Conservation (phyloP, 2,888 invertebrate genomes). For the Monopis laevigella region DNA sequence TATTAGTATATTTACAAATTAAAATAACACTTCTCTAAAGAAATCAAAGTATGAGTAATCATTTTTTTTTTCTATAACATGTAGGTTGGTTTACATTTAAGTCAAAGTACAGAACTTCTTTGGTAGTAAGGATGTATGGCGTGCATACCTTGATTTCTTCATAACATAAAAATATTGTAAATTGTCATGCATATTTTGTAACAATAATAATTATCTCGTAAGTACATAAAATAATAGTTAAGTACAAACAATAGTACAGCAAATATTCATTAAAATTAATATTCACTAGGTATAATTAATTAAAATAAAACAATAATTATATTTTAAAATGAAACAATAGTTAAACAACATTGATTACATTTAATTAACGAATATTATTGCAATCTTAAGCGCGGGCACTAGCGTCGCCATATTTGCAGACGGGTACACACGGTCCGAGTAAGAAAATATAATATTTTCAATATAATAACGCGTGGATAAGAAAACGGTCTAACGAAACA, state of each 20-base stretch:
- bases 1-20: conserved; percentile 11
- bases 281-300: conserved; percentile 20
- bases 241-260: conserved; percentile 17
- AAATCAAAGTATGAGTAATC: conserved; percentile 11
- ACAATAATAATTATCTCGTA: conserved; percentile 8
- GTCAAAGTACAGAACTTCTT: conserved; percentile 1
- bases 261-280: conserved; percentile 16
- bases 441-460: conserved; percentile 67
- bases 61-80: too few relatives aligned
- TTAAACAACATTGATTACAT: conserved; percentile 27
- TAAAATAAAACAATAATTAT: conserved; percentile 11
- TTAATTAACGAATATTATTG: conserved; percentile 30
- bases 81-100: too few relatives aligned
- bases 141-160: conserved; percentile 2
- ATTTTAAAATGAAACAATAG: conserved; percentile 24
- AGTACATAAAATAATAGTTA: conserved; percentile 17
- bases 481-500: conserved; percentile 47
- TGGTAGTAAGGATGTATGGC: background rate
- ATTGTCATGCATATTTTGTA: conserved; percentile 9
- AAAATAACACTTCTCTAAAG: background rate
- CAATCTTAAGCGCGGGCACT: conserved; percentile 32
- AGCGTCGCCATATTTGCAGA: conserved; percentile 63
- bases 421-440: conserved; percentile 56
- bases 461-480: conserved; percentile 66
- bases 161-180: background rate